Evolutionary conservation across 1,140 invertebrate species (phyloP).

Genomic region (Dinoponera quadriceps): DNA sequence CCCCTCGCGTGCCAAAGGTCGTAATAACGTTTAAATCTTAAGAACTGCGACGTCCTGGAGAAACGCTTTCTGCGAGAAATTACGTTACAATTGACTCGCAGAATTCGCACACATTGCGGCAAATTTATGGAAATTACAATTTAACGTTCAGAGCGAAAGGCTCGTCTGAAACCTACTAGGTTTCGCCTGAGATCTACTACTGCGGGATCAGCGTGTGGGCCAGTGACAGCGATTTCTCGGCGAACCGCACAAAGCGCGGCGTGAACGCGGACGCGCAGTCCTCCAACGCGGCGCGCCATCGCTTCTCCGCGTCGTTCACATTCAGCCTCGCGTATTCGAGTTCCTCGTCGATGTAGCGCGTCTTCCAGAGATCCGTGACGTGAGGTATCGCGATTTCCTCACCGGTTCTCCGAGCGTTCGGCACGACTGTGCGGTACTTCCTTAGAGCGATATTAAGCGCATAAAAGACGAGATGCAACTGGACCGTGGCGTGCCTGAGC

Average conservation of each 20-base stretch:
- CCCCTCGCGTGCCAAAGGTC: too few species aligned
- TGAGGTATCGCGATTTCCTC: slow-evolving; percentile 12
- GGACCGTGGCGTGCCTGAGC: not conserved
- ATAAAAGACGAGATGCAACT: slow-evolving; percentile 59
- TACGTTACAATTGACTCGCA: too few species aligned
- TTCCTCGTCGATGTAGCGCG: slow-evolving; percentile 6
- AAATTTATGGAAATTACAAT: slow-evolving; percentile 7
- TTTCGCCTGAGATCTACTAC: not conserved
- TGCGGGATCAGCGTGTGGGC: not conserved
- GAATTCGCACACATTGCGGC: too few species aligned
- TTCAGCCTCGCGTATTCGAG: not conserved
- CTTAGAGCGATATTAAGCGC: slow-evolving; percentile 44
- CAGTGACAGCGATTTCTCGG: slow-evolving; percentile 29
- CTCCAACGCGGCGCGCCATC: slow-evolving; percentile 51
- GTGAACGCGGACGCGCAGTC: slow-evolving; percentile 7
- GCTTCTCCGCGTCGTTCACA: not conserved
- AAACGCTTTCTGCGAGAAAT: too few species aligned
- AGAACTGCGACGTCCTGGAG: too few species aligned
- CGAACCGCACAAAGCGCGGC: slow-evolving; percentile 25
- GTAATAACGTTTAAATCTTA: too few species aligned
- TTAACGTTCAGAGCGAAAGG: too few species aligned
- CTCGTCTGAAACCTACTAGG: not conserved
- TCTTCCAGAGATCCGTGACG: slow-evolving; percentile 61
- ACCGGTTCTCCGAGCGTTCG: not conserved
- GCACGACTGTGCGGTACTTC: slow-evolving; percentile 46